These are phyloP conservation scores for Lissocephala sabroskyi DNA, from an alignment of 2,888 invertebrate species.

Conservation along the genomic window DNA sequence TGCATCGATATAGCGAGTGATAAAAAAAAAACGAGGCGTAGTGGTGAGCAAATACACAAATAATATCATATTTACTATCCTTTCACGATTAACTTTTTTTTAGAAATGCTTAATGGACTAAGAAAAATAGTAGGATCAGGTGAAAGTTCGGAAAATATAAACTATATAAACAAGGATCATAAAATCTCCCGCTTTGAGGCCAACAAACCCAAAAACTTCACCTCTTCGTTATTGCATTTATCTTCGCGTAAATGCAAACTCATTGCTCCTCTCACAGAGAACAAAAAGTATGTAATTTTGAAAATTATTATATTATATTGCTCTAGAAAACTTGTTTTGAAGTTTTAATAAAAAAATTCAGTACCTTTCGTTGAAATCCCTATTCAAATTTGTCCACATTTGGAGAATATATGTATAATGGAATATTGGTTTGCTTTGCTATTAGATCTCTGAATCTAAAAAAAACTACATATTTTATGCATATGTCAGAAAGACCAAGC, in stretches of 20 bases:
- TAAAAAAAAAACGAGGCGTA: slow-evolving; percentile 82
- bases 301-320: too few species aligned
- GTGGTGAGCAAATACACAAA: slow-evolving; percentile 83
- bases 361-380: too few species aligned
- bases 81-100: too few species aligned
- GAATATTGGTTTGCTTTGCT: too few species aligned
- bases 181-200: too few species aligned
- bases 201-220: slow-evolving; percentile 45
- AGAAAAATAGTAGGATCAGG: slow-evolving; percentile 81
- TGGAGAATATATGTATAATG: too few species aligned
- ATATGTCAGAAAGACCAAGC: slow-evolving; percentile 76
- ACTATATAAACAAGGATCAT: slow-evolving; percentile 39
- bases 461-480: slow-evolving; percentile 8
- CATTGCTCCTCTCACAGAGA: slow-evolving; percentile 75
- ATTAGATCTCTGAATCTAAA: neutral
- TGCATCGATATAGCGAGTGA: too few species aligned
- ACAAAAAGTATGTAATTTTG: slow-evolving; percentile 77
- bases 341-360: neutral
- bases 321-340: too few species aligned
- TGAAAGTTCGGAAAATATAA: slow-evolving; percentile 73
- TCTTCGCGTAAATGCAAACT: slow-evolving; percentile 80
- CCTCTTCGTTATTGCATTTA: slow-evolving; percentile 77
- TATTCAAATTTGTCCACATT: too few species aligned
- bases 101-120: slow-evolving; percentile 84
- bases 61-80: slow-evolving; percentile 75